Evolutionary conservation across 2,888 invertebrate genomes (phyloP).

Genomic region (Drosophila melanosoma): DNA sequence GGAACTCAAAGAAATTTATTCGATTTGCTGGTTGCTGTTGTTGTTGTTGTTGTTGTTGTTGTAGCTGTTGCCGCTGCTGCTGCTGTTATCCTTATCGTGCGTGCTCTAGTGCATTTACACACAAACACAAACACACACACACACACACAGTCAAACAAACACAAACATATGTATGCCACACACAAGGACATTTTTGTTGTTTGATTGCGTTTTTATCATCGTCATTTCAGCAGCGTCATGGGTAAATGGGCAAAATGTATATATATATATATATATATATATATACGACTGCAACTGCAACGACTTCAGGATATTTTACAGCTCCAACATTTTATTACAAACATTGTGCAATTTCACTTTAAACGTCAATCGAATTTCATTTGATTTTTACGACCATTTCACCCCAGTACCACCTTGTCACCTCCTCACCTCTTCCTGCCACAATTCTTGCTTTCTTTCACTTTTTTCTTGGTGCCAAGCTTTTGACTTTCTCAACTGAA

Average conservation of each 20-base stretch:
- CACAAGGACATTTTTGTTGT: constrained; percentile 62
- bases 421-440: not conserved
- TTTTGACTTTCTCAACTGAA: constrained; percentile 54
- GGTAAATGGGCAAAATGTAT: constrained; percentile 16
- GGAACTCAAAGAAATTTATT: not conserved
- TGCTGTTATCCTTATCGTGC: constrained; percentile 57
- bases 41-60: constrained; percentile 9
- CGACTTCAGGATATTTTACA: constrained; percentile 69
- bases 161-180: constrained; percentile 59
- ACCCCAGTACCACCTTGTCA: not conserved
- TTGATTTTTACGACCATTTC: constrained; percentile 71
- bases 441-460: not conserved
- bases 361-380: constrained; percentile 79
- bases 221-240: constrained; percentile 69
- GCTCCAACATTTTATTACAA: constrained; percentile 76
- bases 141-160: constrained; percentile 39
- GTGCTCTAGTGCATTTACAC: constrained; percentile 76
- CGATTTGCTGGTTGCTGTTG: not conserved
- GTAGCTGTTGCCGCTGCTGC: constrained; percentile 12
- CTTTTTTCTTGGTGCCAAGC: constrained; percentile 13
- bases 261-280: not conserved
- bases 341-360: constrained; percentile 79
- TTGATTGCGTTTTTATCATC: constrained; percentile 79
- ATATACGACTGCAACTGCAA: constrained; percentile 30
- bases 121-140: constrained; percentile 29